Evolutionary conservation across 2,888 invertebrate genomes (phyloP), one percentile per base, ranked within the genome.

Genomic region (Ormyrus nitidulus): DNA sequence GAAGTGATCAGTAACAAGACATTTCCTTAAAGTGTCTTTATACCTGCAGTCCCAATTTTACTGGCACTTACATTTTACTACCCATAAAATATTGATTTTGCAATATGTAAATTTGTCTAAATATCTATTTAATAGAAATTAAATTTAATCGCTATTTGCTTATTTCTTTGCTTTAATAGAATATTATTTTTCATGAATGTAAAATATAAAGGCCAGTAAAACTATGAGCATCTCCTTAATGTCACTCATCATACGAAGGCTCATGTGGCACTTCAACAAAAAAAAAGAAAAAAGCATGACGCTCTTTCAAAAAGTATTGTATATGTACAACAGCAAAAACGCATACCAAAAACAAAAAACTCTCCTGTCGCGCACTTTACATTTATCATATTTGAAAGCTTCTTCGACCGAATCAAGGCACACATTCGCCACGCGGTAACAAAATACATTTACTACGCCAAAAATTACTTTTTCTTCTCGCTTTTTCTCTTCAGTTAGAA

Each of bases 391-490:
- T 73, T 70, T 74, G 44, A 70, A 77, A 78, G 53, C 65, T 78
- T 78, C 61, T 78, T 73, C 64, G 64, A 79, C 59, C 65, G 69
- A 75, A 76, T 81, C 76, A 81, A 81, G 81, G 81, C 81, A 81
- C 81, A 79, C 76, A 75, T 71, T 71, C 49, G 58, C 54, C 65
- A 61, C 71, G 48, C 54, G 46, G 51, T 77, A 77, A 59, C 53
- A 65, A 65, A 77, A 58, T 58, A 44, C 44, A 54, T 53, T 64
- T 44, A 59, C 75, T 46, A 53, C 54, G 44, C 64, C n/a, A 34
- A 34, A 34, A 34, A 34, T 34, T 34, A 34, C 34, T 34, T 34
- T 34, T 34, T 34, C 34, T 34, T 34, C 34, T 34, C 34, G 34
- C 34, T 34, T 34, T 34, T 34, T 4, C 34, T 34, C 34, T 44